phyloP scores from a whole-genome alignment of 1,140 invertebrate species.

The Drosophila bifasciata region DNA sequence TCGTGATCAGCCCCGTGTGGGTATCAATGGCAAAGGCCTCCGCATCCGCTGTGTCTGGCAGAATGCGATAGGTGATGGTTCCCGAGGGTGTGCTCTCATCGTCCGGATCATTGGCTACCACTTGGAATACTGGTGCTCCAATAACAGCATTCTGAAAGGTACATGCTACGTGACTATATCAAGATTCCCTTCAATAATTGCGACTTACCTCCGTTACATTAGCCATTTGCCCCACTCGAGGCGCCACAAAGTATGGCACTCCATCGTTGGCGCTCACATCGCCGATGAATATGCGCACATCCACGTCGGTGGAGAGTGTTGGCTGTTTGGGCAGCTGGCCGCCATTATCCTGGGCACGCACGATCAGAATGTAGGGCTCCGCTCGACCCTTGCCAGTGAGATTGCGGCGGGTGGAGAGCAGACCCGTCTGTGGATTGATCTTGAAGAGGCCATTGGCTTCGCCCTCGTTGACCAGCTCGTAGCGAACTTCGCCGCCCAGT shows the following conservation, averaged over 20 bases:
- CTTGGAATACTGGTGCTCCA: conserved; percentile 91
- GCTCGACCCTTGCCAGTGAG: conserved; percentile 89
- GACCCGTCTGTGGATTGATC: conserved; percentile 88
- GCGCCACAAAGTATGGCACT: conserved; percentile 90
- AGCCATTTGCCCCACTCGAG: conserved; percentile 88
- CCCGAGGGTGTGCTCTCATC: conserved; percentile 90
- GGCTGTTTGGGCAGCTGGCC: conserved; percentile 84
- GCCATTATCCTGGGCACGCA: conserved; percentile 90
- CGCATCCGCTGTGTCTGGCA: conserved; percentile 88
- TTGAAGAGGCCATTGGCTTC: conserved; percentile 89
- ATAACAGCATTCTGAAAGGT: conserved; percentile 87
- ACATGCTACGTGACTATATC: background rate
- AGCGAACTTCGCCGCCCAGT: conserved; percentile 87
- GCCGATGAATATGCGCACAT: conserved; percentile 89
- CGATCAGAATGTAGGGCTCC: conserved; percentile 89
- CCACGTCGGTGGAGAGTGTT: conserved; percentile 86
- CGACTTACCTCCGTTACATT: conserved; percentile 88
- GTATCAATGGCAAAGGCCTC: conserved; percentile 88
- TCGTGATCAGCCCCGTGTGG: conserved; percentile 90
- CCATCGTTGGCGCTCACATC: conserved; percentile 94
- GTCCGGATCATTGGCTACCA: conserved; percentile 91
- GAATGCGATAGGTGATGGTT: conserved; percentile 89
- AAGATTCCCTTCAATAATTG: background rate
- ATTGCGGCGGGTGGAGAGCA: conserved; percentile 87
- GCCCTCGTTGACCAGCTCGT: conserved; percentile 89